Percentiles rank a stretch among this genome's conserved stretches.
Evolutionary conservation across 2,113 vertebrate species (phyloP).

Genomic region (Apodemus sylvaticus): DNA sequence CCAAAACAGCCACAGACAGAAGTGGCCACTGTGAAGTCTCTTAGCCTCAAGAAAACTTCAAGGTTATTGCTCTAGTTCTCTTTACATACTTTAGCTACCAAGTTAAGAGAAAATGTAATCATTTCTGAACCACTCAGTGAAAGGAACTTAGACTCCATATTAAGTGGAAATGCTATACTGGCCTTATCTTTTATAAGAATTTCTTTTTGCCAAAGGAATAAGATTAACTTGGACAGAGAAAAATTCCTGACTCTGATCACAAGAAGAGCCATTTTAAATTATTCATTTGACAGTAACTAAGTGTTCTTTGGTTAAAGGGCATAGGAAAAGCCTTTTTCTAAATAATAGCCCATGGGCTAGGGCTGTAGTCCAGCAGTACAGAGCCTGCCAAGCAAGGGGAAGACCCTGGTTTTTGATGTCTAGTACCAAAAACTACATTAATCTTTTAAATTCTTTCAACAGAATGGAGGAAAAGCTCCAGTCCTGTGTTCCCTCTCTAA

Average conservation of each 20-base stretch:
- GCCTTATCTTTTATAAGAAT: constrained; percentile 49
- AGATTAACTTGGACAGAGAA: constrained; percentile 57
- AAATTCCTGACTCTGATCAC: constrained; percentile 60
- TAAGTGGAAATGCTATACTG: constrained; percentile 54
- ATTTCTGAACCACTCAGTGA: constrained; percentile 53
- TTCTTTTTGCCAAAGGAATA: constrained; percentile 47
- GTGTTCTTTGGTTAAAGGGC: constrained; percentile 30
- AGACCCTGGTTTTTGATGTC: background rate
- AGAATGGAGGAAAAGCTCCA: background rate
- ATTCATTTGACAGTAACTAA: constrained; percentile 69
- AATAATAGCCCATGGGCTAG: constrained; percentile 23
- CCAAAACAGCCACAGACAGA: background rate
- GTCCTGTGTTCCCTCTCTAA: background rate
- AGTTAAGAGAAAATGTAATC: constrained; percentile 36
- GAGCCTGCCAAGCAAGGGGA: background rate
- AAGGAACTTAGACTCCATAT: constrained; percentile 50
- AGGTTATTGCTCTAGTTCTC: constrained; percentile 21
- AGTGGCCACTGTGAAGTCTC: background rate
- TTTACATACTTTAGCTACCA: constrained; percentile 24
- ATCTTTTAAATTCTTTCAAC: constrained; percentile 17
- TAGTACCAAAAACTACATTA: background rate
- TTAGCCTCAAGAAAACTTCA: constrained; percentile 27
- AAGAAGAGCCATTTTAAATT: constrained; percentile 64
- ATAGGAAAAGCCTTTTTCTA: background rate
- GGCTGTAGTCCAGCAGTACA: background rate